phyloP scores from a whole-genome alignment of 2,113 vertebrate genomes.

The Scytalopus superciliaris region DNA sequence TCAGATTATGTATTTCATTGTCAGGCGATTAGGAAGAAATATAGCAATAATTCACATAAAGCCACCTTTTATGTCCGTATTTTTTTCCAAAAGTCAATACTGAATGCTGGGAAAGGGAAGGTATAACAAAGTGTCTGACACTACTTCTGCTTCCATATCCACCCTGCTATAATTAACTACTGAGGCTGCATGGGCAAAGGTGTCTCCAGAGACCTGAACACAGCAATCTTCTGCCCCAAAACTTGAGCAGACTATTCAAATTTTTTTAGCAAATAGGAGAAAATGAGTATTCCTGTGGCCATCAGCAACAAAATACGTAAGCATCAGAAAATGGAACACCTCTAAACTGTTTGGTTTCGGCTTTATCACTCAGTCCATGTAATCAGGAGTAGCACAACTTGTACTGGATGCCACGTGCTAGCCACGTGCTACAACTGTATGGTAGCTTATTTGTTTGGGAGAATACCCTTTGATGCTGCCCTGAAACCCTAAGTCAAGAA shows the following conservation, averaged over 20 bases:
- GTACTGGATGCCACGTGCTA: neutral
- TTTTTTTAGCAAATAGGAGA: neutral
- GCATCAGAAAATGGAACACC: neutral
- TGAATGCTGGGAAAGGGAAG: neutral
- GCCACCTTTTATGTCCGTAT: neutral
- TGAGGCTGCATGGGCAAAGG: neutral
- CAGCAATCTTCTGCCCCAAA: neutral
- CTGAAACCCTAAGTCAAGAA: neutral
- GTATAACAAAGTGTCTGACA: neutral
- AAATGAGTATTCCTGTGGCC: neutral
- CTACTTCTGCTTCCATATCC: neutral
- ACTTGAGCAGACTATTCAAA: neutral
- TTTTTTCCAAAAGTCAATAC: neutral
- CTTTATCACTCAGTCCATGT: neutral
- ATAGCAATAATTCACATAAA: slow-evolving; percentile 1
- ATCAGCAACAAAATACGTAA: neutral
- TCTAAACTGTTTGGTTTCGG: neutral
- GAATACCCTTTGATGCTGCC: neutral
- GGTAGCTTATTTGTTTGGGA: neutral
- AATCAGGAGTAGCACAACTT: neutral
- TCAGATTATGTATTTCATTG: slow-evolving; percentile 6
- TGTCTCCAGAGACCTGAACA: neutral
- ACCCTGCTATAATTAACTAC: neutral
- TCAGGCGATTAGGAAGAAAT: slow-evolving; percentile 27
- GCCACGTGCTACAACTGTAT: neutral